These are phyloP conservation scores for Lordiphosa collinella DNA, from an alignment of 1,140 invertebrate genomes.

Conservation along the genomic window DNA sequence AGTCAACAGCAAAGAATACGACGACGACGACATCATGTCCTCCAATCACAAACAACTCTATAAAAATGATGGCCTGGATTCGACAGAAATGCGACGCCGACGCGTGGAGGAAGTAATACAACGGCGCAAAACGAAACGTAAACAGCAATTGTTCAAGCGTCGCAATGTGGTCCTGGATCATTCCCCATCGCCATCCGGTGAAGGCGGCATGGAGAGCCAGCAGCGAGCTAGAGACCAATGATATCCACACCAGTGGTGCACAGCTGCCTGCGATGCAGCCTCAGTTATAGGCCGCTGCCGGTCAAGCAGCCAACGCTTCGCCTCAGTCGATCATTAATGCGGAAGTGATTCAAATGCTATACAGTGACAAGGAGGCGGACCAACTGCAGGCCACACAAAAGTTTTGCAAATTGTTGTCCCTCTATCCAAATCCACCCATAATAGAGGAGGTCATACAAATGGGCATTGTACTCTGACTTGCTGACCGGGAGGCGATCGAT, in stretches of 20 bases:
- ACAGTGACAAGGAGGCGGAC: slow-evolving; percentile 89
- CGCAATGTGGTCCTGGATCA: slow-evolving; percentile 88
- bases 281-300: slow-evolving; percentile 4
- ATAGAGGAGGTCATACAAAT: slow-evolving; percentile 99
- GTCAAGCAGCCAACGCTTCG: slow-evolving; percentile 11
- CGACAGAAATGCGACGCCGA: slow-evolving; percentile 93
- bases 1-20: slow-evolving; percentile 7
- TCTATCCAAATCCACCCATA: slow-evolving; percentile 98
- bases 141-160: slow-evolving; percentile 94
- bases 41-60: slow-evolving; percentile 95
- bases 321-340: slow-evolving; percentile 82
- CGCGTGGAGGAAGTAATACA: slow-evolving; percentile 98
- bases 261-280: background rate
- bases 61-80: slow-evolving; percentile 95
- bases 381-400: slow-evolving; percentile 95
- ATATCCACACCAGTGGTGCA: slow-evolving; percentile 46
- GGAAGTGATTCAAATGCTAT: slow-evolving; percentile 92
- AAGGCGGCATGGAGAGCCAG: slow-evolving; percentile 38
- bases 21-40: slow-evolving; percentile 81
- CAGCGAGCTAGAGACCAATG: slow-evolving; percentile 36
- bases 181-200: slow-evolving; percentile 10
- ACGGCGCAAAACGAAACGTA: slow-evolving; percentile 96
- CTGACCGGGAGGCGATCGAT: too few relatives aligned
- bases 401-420: slow-evolving; percentile 95
- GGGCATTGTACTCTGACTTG: slow-evolving; percentile 97